Evolutionary conservation across 2,797 vertebrate genomes (phyloP).

Genomic region (Choloepus didactylus): DNA sequence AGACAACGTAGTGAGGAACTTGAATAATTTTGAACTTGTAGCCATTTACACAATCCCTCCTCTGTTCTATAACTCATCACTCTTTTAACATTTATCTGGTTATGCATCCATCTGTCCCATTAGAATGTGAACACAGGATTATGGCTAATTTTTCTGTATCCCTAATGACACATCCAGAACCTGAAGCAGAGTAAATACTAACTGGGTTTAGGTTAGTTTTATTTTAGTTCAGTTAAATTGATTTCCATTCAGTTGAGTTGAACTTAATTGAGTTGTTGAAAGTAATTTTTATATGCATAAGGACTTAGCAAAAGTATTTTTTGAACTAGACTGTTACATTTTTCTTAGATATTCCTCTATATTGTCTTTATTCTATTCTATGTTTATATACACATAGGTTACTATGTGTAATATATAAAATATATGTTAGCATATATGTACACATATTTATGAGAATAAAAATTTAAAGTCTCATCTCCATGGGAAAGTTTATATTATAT

Average conservation of each 20-base stretch:
- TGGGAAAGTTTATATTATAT: no score
- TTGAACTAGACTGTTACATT: neutral
- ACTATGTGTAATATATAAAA: no score
- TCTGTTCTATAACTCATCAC: neutral
- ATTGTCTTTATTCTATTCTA: neutral
- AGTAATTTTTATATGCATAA: neutral
- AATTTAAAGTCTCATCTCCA: no score
- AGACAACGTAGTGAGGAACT: neutral
- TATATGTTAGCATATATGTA: neutral
- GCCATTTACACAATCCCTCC: neutral
- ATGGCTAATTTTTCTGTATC: neutral
- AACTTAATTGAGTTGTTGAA: neutral
- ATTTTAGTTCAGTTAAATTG: neutral
- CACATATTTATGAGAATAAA: neutral
- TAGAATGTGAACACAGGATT: neutral
- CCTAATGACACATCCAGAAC: neutral
- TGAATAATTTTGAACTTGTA: neutral
- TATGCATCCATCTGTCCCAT: neutral
- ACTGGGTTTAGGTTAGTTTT: neutral
- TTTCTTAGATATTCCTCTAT: accelerated
- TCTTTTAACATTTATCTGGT: neutral
- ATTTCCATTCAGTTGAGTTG: neutral
- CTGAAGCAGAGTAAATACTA: neutral
- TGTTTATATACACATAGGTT: accelerated
- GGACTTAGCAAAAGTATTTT: neutral